A percentile compares a stretch with the other conserved stretches of the same genome.
Evolutionary conservation across 2,888 invertebrate species (phyloP).

Genomic region (Cryptocephalus moraei): DNA sequence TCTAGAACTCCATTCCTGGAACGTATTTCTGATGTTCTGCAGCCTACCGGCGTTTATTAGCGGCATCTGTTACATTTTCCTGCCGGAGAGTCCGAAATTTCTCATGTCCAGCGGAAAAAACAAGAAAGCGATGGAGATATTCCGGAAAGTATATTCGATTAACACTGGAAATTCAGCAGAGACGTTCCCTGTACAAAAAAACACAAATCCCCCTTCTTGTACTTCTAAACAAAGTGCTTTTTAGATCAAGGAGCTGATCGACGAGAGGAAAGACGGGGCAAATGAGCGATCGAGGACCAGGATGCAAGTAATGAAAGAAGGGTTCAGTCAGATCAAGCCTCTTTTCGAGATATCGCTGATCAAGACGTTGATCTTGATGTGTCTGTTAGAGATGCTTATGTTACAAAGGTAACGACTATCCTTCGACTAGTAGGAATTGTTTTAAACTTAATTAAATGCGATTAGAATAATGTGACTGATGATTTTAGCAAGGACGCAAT

Average conservation of each 20-base stretch:
- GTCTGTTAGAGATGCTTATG: conserved; percentile 50
- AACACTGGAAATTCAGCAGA: conserved; percentile 53
- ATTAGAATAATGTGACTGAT: too few relatives aligned
- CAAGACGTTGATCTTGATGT: neutral
- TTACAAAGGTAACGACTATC: neutral
- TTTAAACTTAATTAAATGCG: neutral
- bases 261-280: too few relatives aligned
- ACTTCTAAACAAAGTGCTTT: too few relatives aligned
- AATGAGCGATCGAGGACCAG: too few relatives aligned
- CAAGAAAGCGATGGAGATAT: conserved; percentile 52
- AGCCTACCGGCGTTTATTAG: conserved; percentile 56
- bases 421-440: neutral
- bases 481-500: too few relatives aligned
- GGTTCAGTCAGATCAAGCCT: conserved; percentile 1
- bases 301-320: conserved; percentile 11
- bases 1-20: conserved; percentile 49
- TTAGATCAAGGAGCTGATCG: too few relatives aligned
- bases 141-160: conserved; percentile 50
- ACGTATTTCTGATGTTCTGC: conserved; percentile 48
- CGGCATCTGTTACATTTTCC: conserved; percentile 46
- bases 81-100: conserved; percentile 73
- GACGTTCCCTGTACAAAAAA: conserved; percentile 50
- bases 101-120: conserved; percentile 57
- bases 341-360: conserved; percentile 1
- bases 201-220: too few relatives aligned